Conservation (phyloP, 2,113 vertebrate species). For the Pao palembangensis region DNA sequence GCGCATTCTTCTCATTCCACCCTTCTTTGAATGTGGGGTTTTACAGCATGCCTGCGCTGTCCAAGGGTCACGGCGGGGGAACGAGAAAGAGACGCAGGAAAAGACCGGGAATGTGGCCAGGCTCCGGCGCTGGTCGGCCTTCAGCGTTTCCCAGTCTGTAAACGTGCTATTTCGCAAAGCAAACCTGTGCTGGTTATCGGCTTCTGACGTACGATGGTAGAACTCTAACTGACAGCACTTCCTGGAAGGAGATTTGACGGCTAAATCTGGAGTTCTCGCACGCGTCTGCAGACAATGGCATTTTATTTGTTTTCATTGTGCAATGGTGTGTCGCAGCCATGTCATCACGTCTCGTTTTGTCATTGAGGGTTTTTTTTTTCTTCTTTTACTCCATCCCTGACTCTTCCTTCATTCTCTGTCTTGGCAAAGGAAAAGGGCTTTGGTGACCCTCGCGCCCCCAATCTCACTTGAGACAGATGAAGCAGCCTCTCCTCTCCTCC, state of each 20-base stretch:
- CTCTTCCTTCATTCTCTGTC: slow-evolving; percentile 10
- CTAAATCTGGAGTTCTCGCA: slow-evolving; percentile 27
- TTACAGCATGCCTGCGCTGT: slow-evolving; percentile 26
- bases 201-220: slow-evolving; percentile 6
- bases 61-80: slow-evolving; percentile 32
- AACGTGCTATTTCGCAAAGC: neutral
- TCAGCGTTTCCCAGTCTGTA: slow-evolving; percentile 22
- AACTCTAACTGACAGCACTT: slow-evolving; percentile 22
- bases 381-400: neutral
- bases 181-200: neutral
- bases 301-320: slow-evolving; percentile 68
- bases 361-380: slow-evolving; percentile 33
- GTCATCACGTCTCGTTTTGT: slow-evolving; percentile 58
- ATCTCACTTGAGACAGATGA: slow-evolving; percentile 76
- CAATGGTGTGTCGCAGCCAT: slow-evolving; percentile 56
- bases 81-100: slow-evolving; percentile 23
- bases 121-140: slow-evolving; percentile 3
- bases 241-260: slow-evolving; percentile 27
- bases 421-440: slow-evolving; percentile 61
- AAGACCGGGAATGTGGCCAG: slow-evolving; percentile 22
- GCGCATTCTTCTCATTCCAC: slow-evolving; percentile 59
- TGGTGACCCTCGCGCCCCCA: slow-evolving; percentile 62
- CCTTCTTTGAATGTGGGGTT: slow-evolving; percentile 15
- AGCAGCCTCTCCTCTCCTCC: slow-evolving; percentile 42
- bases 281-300: slow-evolving; percentile 50